Evolutionary conservation across 2,113 vertebrate genomes (phyloP), one percentile per base, ranked within the genome.

Genomic region (Trachemys scripta): DNA sequence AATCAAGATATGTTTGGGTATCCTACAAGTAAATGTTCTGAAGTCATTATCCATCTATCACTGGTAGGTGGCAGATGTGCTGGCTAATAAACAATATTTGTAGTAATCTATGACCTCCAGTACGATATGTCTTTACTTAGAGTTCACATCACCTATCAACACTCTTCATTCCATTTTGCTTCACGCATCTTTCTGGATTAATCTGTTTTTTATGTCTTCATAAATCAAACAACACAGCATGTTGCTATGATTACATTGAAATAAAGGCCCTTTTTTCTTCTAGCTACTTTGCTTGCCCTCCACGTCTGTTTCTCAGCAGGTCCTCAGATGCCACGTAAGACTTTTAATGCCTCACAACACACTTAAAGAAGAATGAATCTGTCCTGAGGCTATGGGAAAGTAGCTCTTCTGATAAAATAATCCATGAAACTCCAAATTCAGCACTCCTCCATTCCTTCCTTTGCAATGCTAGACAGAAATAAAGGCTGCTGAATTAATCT

Each of bases 191-290:
- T 78, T 94, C 88, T 89, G 88, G 84, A 91, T 97, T 97, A 80
- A 97, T 90, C 89, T 95, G 22, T 82, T 97, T 54, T 97, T 96
- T 89, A 82, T 89, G 91, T 93, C 82, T 53, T 95, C 86, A 56
- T 97, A 97, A 98, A 97, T 97, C 97, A 97, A 97, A 88, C 78
- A 85, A 81, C 85, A 90, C 76, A 93, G 84, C 82, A 94, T 62
- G 65, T 91, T 94, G 94, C 93, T 96, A 54, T 75, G 94, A 95
- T 89, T 85, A 57, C 76, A 92, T 20, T 96, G 96, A 98, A 97
- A 96, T 90, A 96, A 97, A 97, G 47, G 9, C 45, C 6, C 76
- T 88, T 82, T 94, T 91, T 81, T 47, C 85, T 95, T 85, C 79
- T 84, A 96, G 89, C 87, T 69, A 45, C 56, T 97, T 93, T 84